These are phyloP conservation scores for Coracopsis vasa DNA, from an alignment of 2,113 vertebrate species.

Conservation along the genomic window DNA sequence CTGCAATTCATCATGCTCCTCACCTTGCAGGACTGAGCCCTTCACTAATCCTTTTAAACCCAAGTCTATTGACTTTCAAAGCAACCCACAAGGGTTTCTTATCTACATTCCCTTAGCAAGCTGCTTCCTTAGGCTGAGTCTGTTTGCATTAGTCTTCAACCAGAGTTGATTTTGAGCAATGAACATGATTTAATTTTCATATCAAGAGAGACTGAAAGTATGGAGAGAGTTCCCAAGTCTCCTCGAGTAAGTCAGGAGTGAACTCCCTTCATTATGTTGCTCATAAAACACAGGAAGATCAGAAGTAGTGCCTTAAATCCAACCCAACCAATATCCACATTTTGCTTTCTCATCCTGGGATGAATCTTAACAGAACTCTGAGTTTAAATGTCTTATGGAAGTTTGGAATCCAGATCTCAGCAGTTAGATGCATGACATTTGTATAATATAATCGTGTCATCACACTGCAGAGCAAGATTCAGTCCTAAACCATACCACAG, in stretches of 20 bases:
- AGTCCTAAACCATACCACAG: neutral
- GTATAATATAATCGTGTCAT: conserved; percentile 30
- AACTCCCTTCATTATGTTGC: neutral
- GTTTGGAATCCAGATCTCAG: conserved; percentile 14
- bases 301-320: neutral
- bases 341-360: conserved; percentile 12
- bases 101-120: conserved; percentile 41
- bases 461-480: neutral
- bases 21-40: conserved; percentile 6
- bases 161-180: conserved; percentile 36
- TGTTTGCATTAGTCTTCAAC: conserved; percentile 41
- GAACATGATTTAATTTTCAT: conserved; percentile 37
- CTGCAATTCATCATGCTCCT: neutral
- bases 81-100: neutral
- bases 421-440: conserved; percentile 1
- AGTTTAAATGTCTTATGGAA: neutral
- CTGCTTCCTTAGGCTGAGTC: conserved; percentile 37
- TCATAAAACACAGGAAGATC: neutral
- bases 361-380: neutral
- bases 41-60: conserved; percentile 34
- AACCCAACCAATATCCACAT: neutral
- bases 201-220: conserved; percentile 1
- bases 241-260: neutral
- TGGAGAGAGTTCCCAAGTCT: neutral
- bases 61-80: conserved; percentile 54